Percentiles rank a stretch among this genome's conserved stretches.
These are phyloP conservation scores for Daptonema setosum DNA, from an alignment of 2,888 invertebrate species.

Conservation along the genomic window DNA sequence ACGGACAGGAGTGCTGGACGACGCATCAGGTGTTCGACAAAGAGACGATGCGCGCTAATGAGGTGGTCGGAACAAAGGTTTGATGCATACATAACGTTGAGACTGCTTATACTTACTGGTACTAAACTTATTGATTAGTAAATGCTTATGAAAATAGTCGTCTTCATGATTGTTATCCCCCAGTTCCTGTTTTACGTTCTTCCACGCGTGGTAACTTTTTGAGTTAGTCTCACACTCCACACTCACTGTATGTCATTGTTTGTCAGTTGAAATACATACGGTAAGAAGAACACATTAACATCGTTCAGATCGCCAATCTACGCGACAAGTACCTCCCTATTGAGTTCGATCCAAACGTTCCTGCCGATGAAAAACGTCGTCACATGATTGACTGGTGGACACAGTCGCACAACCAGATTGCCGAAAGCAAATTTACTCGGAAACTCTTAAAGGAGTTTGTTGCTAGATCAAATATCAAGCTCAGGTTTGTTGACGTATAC, in stretches of 20 bases:
- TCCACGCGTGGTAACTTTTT: too few relatives aligned
- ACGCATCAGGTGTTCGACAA: conserved; percentile 24
- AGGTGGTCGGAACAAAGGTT: conserved; percentile 15
- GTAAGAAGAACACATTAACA: too few relatives aligned
- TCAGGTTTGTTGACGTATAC: too few relatives aligned
- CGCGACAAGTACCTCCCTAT: conserved; percentile 18
- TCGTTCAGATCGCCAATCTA: conserved; percentile 16
- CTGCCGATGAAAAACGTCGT: conserved; percentile 32
- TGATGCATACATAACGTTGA: background rate
- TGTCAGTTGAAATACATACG: too few relatives aligned
- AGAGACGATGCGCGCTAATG: conserved; percentile 13
- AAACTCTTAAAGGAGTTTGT: conserved; percentile 27
- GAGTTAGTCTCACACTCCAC: too few relatives aligned
- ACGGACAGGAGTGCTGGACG: conserved; percentile 19
- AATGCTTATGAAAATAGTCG: too few relatives aligned
- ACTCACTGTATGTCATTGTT: too few relatives aligned
- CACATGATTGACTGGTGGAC: conserved; percentile 33
- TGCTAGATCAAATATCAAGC: too few relatives aligned
- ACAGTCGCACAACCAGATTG: conserved; percentile 29
- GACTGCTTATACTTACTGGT: too few relatives aligned
- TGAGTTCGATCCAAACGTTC: conserved; percentile 30
- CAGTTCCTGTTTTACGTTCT: too few relatives aligned
- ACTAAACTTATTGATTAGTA: too few relatives aligned
- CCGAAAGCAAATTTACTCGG: conserved; percentile 24
- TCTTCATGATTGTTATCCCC: too few relatives aligned